Conservation (phyloP, 2,797 vertebrate genomes). For the Pseudopleuronectes americanus region DNA sequence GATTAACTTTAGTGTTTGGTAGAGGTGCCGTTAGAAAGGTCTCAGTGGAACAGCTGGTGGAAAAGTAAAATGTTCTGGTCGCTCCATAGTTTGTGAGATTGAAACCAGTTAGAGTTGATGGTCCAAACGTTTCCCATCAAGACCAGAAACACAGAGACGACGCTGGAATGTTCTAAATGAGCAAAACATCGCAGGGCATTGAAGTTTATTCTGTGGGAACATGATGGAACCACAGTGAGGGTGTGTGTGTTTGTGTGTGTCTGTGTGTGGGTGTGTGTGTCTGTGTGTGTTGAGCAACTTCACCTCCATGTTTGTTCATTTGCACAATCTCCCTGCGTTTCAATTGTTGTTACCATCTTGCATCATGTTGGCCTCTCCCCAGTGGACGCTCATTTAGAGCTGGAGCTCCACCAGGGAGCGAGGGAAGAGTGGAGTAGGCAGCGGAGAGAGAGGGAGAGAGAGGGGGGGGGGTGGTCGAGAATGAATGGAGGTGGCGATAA, state of each 20-base stretch:
- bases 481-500: constrained; percentile 63
- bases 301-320: constrained; percentile 60
- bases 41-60: constrained; percentile 53
- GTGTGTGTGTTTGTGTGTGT: constrained; percentile 13
- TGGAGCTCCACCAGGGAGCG: constrained; percentile 46
- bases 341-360: constrained; percentile 37
- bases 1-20: not conserved
- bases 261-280: constrained; percentile 27
- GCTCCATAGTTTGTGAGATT: constrained; percentile 29
- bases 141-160: constrained; percentile 46
- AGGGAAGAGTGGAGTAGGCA: no score
- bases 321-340: constrained; percentile 56
- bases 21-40: constrained; percentile 32
- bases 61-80: constrained; percentile 9
- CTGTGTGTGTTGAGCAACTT: constrained; percentile 53
- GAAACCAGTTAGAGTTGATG: constrained; percentile 42
- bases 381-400: constrained; percentile 42
- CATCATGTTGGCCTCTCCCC: constrained; percentile 43
- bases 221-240: constrained; percentile 31
- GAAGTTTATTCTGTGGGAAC: constrained; percentile 51
- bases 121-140: constrained; percentile 33
- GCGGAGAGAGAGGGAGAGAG: not conserved
- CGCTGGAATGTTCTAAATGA: constrained; percentile 53
- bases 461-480: not conserved
- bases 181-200: constrained; percentile 28